Evolutionary conservation across 2,113 vertebrate species (phyloP), one percentile per base, ranked within the genome.

Genomic region (Phylloscopus whistleri): DNA sequence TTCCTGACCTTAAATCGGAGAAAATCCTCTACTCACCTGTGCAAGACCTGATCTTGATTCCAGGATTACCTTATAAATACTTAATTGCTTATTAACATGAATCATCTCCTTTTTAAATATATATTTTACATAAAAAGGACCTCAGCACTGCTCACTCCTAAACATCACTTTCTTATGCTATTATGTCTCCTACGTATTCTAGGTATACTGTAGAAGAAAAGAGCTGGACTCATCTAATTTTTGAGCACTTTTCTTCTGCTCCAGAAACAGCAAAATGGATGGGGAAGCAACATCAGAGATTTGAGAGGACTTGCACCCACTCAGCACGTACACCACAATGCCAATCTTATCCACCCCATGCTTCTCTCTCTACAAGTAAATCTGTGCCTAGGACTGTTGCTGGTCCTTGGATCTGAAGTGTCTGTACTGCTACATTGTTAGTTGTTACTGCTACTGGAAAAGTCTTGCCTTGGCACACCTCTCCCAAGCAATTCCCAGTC

Each of bases 1-100:
- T 82, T 94, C 52, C 53, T 94, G 93, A 94, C 92, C 94, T 90
- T 95, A 83, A 94, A 96, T 80, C 44, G 58, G 58, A 93, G 84
- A 48, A 94, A 94, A 96, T 93, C 91, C 87, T 79, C 46, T 62
- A 59, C 63, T 74, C 30, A 37, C n/a, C 24, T 79, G 43, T 83
- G 67, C 30, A 82, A 85, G 70, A 93, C 74, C 67, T 94, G 90
- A 84, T 96, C 91, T 93, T 92, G 68, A 88, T 89, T 88, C 67
- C 74, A 83, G 90, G 90, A 87, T 94, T 95, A 78, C 39, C 30
- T 91, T 84, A 58, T 59, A 92, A 94, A 92, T 92, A 96, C 84
- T 76, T 85, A 75, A 94, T 76, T 95, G 84, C 46, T 83, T 89
- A 80, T 89, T 92, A 89, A 58, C 53, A 77, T 66, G 27, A 95